Evolutionary conservation across 2,888 invertebrate species (phyloP), one percentile per base, ranked within the genome.

Genomic region (Isotomurus palustris): DNA sequence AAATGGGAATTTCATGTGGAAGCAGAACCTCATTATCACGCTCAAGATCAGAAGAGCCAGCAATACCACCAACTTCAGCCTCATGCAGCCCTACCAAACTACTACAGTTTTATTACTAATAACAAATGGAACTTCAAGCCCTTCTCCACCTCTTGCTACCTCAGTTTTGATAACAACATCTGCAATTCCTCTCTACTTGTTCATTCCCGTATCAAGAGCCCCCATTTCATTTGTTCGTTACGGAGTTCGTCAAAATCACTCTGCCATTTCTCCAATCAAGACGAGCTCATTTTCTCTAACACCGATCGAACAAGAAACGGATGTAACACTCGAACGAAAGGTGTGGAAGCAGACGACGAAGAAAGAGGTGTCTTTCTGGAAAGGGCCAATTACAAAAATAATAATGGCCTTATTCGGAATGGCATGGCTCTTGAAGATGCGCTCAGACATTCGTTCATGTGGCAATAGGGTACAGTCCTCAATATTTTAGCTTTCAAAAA

Each of bases 321-420:
- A n/a, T n/a, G n/a, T n/a, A n/a, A n/a, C n/a, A n/a, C n/a, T n/a
- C n/a, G n/a, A n/a, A n/a, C n/a, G n/a, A n/a, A n/a, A n/a, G n/a
- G n/a, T n/a, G n/a, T n/a, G n/a, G n/a, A n/a, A n/a, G n/a, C n/a
- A n/a, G n/a, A n/a, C n/a, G n/a, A n/a, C n/a, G n/a, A 3, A 47
- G 19, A 19, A 27, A 55, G 41, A 50, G 48, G 48, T 56, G 58
- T 58, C 56, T 62, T 32, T 38, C 47, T 17, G 45, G 35, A 45
- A 25, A 40, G 50, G 44, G 32, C 49, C 49, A 29, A 49, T 49
- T 32, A 47, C 29, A 47, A 27, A 54, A 52, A 60, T 61, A 61
- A 68, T 68, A 80, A 87, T 87, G 87, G 88, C 88, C 81, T 84
- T 87, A 73, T 87, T 88, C 81, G 87, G 87, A 78, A 85, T 87